A percentile compares a stretch with the other conserved stretches of the same genome.
These are phyloP conservation scores for Diogma glabrata DNA, from an alignment of 2,888 invertebrate genomes.

Conservation along the genomic window DNA sequence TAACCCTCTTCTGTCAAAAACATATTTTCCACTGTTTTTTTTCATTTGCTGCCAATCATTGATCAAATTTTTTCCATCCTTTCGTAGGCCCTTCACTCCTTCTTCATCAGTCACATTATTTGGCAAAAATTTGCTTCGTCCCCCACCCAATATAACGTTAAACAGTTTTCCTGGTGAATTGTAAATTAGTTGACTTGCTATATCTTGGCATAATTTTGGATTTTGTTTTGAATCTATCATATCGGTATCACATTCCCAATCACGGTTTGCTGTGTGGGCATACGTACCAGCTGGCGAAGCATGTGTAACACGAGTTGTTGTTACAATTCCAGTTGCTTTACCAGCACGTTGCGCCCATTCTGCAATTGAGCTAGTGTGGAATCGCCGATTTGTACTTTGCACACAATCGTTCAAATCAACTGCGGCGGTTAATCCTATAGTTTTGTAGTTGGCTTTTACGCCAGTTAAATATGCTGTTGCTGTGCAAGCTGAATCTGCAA, in stretches of 20 bases:
- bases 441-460: constrained; percentile 55
- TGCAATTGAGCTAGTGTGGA: constrained; percentile 53
- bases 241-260: constrained; percentile 61
- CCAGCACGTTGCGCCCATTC: constrained; percentile 50
- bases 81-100: constrained; percentile 36
- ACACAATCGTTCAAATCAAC: constrained; percentile 51
- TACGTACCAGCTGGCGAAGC: constrained; percentile 61
- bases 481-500: constrained; percentile 62
- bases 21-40: constrained; percentile 39
- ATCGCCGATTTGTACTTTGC: constrained; percentile 43
- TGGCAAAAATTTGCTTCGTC: constrained; percentile 52
- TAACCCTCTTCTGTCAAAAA: constrained; percentile 46
- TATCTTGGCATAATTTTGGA: constrained; percentile 50
- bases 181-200: constrained; percentile 58
- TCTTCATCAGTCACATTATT: constrained; percentile 39
- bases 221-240: constrained; percentile 39
- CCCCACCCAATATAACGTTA: constrained; percentile 69
- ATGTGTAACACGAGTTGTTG: constrained; percentile 67
- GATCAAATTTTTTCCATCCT: constrained; percentile 53
- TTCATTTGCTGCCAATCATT: constrained; percentile 51
- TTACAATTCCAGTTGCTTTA: constrained; percentile 53
- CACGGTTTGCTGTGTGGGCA: constrained; percentile 35
- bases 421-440: constrained; percentile 56
- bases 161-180: constrained; percentile 52
- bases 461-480: constrained; percentile 60